Conservation (phyloP, 2,113 vertebrate genomes). For the Epinephelus fuscoguttatus region DNA sequence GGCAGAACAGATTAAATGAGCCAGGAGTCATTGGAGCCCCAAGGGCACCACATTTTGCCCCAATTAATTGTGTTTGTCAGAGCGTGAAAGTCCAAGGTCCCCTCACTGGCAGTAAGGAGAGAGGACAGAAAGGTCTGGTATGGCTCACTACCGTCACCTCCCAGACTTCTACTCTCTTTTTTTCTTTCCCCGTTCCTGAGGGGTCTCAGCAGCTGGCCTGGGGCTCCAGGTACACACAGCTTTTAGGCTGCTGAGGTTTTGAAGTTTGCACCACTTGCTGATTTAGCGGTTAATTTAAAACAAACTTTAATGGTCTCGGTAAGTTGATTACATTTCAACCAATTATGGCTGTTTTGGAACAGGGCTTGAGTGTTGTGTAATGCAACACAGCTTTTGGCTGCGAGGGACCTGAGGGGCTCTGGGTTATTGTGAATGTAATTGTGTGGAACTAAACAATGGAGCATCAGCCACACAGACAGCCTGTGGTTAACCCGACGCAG, state of each 20-base stretch:
- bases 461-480: conserved; percentile 59
- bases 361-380: conserved; percentile 52
- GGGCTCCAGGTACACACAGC: conserved; percentile 1
- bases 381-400: conserved; percentile 68
- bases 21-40: conserved; percentile 68
- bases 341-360: conserved; percentile 71
- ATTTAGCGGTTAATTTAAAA: conserved; percentile 60
- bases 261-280: conserved; percentile 35
- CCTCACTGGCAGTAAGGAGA: conserved; percentile 49
- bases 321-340: conserved; percentile 72
- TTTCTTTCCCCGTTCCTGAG: background rate
- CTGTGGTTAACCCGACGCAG: conserved; percentile 40
- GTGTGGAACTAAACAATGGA: conserved; percentile 79
- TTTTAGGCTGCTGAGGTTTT: conserved; percentile 3
- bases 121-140: conserved; percentile 49
- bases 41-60: conserved; percentile 72
- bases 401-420: conserved; percentile 59
- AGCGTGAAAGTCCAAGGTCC: conserved; percentile 71
- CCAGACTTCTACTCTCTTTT: too few species aligned
- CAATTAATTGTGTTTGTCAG: conserved; percentile 79
- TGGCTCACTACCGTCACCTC: conserved; percentile 27
- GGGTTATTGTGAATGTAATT: conserved; percentile 80
- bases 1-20: conserved; percentile 74
- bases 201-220: conserved; percentile 20
- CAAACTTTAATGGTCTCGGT: conserved; percentile 52